Conservation (phyloP, 2,797 vertebrate genomes). For the Sphenopsis melanotis region DNA sequence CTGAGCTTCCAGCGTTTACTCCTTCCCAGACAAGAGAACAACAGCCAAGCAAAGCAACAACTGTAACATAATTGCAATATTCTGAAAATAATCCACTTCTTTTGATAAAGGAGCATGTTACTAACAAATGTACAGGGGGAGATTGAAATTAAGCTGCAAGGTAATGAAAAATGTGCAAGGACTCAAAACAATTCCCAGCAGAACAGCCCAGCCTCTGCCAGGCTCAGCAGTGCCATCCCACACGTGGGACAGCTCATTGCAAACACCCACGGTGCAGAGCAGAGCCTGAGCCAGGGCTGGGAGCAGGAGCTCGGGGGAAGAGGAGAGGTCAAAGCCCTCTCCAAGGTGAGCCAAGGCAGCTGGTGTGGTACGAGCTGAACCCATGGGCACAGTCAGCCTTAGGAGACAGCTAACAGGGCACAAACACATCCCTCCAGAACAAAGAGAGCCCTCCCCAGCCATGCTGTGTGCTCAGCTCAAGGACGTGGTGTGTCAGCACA, state of each 20-base stretch:
- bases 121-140: background rate
- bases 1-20: background rate
- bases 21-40: background rate
- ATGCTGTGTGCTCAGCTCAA: background rate
- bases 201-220: background rate
- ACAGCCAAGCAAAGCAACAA: background rate
- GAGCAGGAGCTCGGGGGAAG: background rate
- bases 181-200: background rate
- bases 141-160: background rate
- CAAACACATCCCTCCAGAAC: background rate
- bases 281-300: accelerated
- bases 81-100: background rate
- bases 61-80: background rate
- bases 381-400: background rate
- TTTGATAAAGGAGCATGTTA: background rate
- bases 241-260: background rate
- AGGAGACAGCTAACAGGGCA: background rate
- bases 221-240: background rate
- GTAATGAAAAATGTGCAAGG: background rate
- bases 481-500: background rate
- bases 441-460: background rate
- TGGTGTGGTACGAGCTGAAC: background rate
- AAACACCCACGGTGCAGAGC: accelerated
- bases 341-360: background rate
- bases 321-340: background rate